These are phyloP conservation scores for Agrochola lychnidis DNA, from an alignment of 2,888 invertebrate species.

Conservation along the genomic window DNA sequence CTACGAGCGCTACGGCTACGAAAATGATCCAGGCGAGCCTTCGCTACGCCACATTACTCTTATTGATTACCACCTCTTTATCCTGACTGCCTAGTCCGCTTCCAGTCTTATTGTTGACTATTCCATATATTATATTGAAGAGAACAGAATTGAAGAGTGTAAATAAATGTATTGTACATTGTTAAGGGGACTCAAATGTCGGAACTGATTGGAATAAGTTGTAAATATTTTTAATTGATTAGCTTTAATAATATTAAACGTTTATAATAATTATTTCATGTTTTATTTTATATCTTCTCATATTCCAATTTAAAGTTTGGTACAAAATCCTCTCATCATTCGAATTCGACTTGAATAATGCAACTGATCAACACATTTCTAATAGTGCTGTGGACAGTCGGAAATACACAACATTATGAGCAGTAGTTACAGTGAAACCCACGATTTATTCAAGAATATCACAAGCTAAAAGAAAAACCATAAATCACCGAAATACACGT, in stretches of 20 bases:
- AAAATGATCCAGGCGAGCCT: background rate
- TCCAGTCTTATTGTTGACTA: conserved; percentile 55
- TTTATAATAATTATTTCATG: conserved; percentile 70
- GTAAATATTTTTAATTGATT: conserved; percentile 82
- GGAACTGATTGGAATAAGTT: conserved; percentile 89
- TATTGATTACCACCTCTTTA: background rate
- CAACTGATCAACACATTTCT: background rate
- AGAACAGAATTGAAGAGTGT: conserved; percentile 64
- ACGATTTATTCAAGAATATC: background rate
- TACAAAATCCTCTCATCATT: background rate
- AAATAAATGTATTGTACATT: conserved; percentile 74
- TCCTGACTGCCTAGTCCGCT: conserved; percentile 19
- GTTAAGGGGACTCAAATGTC: conserved; percentile 81
- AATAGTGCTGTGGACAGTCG: background rate
- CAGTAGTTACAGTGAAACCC: background rate
- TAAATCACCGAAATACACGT: conserved; percentile 17
- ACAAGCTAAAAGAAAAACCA: background rate
- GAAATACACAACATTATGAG: background rate
- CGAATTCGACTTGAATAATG: background rate
- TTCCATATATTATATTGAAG: conserved; percentile 54
- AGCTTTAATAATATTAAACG: conserved; percentile 80
- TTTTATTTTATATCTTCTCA: conserved; percentile 41
- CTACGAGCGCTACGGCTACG: conserved; percentile 39
- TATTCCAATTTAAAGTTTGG: background rate
- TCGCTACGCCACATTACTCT: conserved; percentile 1